A percentile compares a stretch with the other conserved stretches of the same genome.
Conservation (phyloP, 2,888 invertebrate genomes). For the Ypsolopha scabrella region DNA sequence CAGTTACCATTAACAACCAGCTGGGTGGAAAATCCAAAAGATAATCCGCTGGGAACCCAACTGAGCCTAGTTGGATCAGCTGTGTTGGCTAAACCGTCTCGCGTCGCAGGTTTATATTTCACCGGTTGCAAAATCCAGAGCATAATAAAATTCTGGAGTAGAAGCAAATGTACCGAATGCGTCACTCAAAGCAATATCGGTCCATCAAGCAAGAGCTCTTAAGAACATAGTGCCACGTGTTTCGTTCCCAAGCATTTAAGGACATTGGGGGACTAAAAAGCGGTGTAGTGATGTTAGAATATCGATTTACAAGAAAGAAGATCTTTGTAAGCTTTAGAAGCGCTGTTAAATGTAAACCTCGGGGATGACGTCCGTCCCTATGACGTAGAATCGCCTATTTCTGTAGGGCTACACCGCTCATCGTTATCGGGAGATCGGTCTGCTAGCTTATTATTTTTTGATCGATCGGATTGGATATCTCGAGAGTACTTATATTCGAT, state of each 20-base stretch:
- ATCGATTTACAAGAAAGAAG: constrained; percentile 20
- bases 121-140: no score
- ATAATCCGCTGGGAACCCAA: no score
- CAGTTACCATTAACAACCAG: no score
- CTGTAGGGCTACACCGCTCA: neutral
- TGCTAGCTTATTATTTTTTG: neutral
- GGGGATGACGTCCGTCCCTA: constrained; percentile 2
- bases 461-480: no score
- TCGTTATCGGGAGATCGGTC: neutral
- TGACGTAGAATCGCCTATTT: constrained; percentile 1
- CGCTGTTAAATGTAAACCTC: constrained; percentile 15
- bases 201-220: neutral
- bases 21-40: no score
- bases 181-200: neutral
- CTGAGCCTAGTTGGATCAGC: no score
- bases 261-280: constrained; percentile 13
- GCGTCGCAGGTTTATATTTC: no score
- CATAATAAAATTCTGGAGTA: no score
- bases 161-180: neutral
- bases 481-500: no score
- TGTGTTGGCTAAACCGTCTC: no score
- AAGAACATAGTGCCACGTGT: neutral
- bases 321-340: constrained; percentile 26
- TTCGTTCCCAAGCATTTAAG: neutral
- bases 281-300: constrained; percentile 15